These are phyloP conservation scores for Chlamydotis undulata DNA, from an alignment of 2,113 vertebrate genomes.

Conservation along the genomic window DNA sequence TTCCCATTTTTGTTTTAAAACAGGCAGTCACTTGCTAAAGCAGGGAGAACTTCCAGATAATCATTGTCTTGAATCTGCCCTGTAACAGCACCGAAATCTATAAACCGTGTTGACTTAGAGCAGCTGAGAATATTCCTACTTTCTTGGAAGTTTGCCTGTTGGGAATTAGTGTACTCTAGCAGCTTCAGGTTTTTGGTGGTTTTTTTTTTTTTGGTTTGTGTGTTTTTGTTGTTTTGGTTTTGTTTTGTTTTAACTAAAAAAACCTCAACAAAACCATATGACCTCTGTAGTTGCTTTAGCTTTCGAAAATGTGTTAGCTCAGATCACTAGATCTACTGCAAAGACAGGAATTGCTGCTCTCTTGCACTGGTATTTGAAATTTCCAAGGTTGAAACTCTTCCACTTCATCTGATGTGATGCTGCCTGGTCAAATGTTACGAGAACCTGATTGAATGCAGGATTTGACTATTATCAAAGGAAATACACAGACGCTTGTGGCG, in stretches of 20 bases:
- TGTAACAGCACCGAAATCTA: neutral
- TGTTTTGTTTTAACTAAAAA: neutral
- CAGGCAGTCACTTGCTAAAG: neutral
- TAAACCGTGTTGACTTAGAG: neutral
- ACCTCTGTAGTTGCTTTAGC: neutral
- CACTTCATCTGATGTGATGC: neutral
- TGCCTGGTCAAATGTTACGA: neutral
- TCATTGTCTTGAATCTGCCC: neutral
- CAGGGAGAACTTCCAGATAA: neutral
- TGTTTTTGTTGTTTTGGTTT: too few relatives aligned
- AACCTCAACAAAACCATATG: neutral
- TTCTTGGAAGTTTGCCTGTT: neutral
- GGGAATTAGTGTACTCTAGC: neutral
- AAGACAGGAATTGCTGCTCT: neutral
- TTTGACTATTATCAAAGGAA: neutral
- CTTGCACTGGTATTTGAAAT: neutral
- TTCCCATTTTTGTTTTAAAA: conserved; percentile 52
- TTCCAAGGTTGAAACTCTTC: neutral
- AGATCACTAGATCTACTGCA: neutral
- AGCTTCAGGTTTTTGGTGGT: neutral
- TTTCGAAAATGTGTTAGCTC: neutral
- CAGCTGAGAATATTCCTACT: neutral
- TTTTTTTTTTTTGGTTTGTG: too few relatives aligned
- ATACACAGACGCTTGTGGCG: neutral
- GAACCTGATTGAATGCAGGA: neutral